Evolutionary conservation across 2,797 vertebrate species (phyloP).

Genomic region (Galagoides demidoff): DNA sequence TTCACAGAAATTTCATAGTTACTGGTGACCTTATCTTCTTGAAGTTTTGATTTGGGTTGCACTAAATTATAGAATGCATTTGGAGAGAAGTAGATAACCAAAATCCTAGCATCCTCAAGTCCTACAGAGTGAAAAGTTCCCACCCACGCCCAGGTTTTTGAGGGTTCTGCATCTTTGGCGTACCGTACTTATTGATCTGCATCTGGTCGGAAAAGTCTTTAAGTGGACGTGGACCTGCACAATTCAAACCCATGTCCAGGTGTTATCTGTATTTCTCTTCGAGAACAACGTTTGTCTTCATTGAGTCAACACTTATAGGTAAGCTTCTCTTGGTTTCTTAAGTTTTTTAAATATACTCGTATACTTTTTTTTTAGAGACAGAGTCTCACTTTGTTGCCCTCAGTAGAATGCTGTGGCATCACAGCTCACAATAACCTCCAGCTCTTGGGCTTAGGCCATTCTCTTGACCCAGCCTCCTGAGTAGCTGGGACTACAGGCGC

Average conservation of each 20-base stretch:
- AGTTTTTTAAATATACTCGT: background rate
- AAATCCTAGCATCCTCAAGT: background rate
- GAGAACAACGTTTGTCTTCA: background rate
- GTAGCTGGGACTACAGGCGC: too few relatives aligned
- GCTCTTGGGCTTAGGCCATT: too few relatives aligned
- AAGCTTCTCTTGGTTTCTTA: background rate
- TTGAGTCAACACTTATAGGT: background rate
- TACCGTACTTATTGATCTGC: background rate
- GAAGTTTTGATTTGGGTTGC: background rate
- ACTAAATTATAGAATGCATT: background rate
- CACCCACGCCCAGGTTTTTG: background rate
- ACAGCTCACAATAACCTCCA: too few relatives aligned
- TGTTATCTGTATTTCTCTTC: background rate
- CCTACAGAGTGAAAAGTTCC: background rate
- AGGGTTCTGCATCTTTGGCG: background rate
- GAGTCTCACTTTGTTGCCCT: too few relatives aligned
- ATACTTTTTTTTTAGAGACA: too few relatives aligned
- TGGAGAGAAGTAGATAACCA: background rate
- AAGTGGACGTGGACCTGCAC: background rate
- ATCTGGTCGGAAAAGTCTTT: background rate
- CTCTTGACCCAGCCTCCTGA: too few relatives aligned
- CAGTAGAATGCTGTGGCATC: too few relatives aligned
- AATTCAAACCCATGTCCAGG: background rate
- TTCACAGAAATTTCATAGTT: conserved; percentile 3
- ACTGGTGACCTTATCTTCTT: background rate